Base-by-base conservation (phyloP, 2,113 vertebrate species). In the Raphicerus campestris region DNA sequence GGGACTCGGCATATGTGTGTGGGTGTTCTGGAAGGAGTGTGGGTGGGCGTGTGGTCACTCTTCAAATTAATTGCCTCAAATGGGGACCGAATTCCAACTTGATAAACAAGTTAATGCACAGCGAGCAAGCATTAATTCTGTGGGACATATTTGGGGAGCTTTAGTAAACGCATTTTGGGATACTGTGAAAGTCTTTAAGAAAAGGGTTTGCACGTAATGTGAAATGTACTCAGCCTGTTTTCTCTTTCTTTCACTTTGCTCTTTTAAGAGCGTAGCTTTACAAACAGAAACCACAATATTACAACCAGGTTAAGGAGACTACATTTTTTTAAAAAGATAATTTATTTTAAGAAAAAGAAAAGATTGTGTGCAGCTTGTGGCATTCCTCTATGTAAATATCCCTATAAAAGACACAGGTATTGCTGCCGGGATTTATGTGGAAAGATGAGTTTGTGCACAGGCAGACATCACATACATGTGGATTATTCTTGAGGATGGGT, bases 61-160 rank as follows among this genome's bases (percentile, higher is more conserved):
- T 98, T 96, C 75, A 98, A 93, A 93, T 14, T 58, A 83, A 93
- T 75, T 92, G 95, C 81, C 78, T 89, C 87, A 73, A 32, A 49
- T 55, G 78, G 85, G 51, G 6, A 58, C 90, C 1, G 13, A 81
- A 35, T 86, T 96, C 66, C 90, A 94, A 94, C 47, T 95, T 30
- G 83, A 84, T 14, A 49, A 89, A 89, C 28, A 4, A 77, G 32
- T 15, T 53, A 63, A 91, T 83, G 85, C 42, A 28, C 84, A 89
- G 35, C 0, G 0, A 94, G 53, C 87, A 51, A 85, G 66, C 89
- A 97, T 96, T 75, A 94, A 81, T 95, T 97, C 2, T 95, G 75
- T 4, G 87, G 30, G 58, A 87, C 7, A 16, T 70, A 81, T 84
- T 81, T 93, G 56, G 82, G 35, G 39, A 86, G 63, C 77, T 87